Evolutionary conservation across 2,113 vertebrate species (phyloP).

Genomic region (Limanda limanda): DNA sequence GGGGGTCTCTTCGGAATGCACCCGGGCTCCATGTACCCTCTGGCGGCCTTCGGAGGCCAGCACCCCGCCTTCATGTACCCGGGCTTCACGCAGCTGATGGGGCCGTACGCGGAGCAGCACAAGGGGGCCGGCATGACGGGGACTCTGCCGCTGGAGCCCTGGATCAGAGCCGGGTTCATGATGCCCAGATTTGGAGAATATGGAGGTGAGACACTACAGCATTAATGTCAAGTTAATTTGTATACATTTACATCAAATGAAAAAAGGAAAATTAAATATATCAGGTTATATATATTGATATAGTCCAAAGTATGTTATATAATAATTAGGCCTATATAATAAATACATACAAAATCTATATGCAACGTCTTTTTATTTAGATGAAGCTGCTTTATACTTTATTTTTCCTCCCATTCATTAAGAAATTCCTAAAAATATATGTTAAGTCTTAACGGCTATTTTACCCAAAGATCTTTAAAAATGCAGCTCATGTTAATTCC

Average conservation of each 20-base stretch:
- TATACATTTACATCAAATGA: not conserved
- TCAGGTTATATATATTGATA: not conserved
- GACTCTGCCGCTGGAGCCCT: slow-evolving; percentile 81
- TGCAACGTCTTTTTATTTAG: not conserved
- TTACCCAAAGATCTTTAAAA: too few relatives aligned
- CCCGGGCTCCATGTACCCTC: slow-evolving; percentile 75
- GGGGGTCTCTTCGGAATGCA: slow-evolving; percentile 76
- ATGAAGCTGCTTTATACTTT: not conserved
- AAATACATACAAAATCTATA: too few relatives aligned
- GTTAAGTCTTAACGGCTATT: too few relatives aligned
- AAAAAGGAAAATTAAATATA: not conserved
- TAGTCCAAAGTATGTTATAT: not conserved
- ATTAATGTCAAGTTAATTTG: not conserved
- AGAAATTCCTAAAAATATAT: too few relatives aligned
- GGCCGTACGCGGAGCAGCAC: slow-evolving; percentile 83
- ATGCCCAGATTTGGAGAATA: slow-evolving; percentile 82
- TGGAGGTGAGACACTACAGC: slow-evolving; percentile 62
- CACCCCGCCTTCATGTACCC: slow-evolving; percentile 76
- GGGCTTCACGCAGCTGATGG: slow-evolving; percentile 78
- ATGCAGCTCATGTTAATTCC: too few relatives aligned
- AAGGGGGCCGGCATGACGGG: slow-evolving; percentile 76
- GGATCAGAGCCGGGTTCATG: slow-evolving; percentile 84
- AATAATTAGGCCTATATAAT: too few relatives aligned
- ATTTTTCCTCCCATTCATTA: not conserved
- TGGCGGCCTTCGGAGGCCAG: slow-evolving; percentile 78